Conservation (phyloP, 64 coral and sea anemone species). For the Catalaphyllia jardinei region DNA sequence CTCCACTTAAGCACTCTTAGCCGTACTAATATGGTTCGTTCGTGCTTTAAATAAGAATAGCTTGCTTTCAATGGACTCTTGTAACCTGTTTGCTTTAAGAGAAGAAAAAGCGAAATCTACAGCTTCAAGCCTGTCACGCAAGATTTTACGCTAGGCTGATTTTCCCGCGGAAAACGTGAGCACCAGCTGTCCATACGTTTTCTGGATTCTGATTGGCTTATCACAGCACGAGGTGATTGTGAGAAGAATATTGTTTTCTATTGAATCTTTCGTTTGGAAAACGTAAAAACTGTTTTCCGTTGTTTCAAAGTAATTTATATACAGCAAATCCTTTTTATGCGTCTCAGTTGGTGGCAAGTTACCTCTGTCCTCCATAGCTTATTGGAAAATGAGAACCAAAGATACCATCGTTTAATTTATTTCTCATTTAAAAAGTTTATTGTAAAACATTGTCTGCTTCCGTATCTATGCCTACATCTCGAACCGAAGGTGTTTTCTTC, state of each 20-base stretch:
- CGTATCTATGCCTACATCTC: neutral
- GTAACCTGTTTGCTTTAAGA: neutral
- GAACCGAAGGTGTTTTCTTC: neutral
- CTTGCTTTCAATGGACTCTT: neutral
- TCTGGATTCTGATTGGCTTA: constrained; percentile 73
- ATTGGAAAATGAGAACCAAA: neutral
- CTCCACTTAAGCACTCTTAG: constrained; percentile 51
- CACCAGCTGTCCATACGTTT: constrained; percentile 67
- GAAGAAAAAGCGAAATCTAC: neutral
- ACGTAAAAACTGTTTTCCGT: constrained; percentile 15
- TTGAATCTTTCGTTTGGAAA: neutral
- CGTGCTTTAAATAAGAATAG: constrained; percentile 18
- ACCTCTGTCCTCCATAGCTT: constrained; percentile 3
- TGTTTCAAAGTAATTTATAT: constrained; percentile 35
- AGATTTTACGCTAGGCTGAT: constrained; percentile 70
- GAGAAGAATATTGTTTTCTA: constrained; percentile 8
- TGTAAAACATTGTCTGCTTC: neutral
- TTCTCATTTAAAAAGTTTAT: neutral
- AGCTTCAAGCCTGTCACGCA: neutral
- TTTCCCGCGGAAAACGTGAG: constrained; percentile 93
- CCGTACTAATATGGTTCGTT: constrained; percentile 24
- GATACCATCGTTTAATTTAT: constrained; percentile 21
- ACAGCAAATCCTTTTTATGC: neutral
- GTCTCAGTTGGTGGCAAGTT: constrained; percentile 31
- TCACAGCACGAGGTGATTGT: constrained; percentile 17